phyloP scores from a whole-genome alignment of 2,888 invertebrate genomes.

The Xestoiulus laeticollis region DNA sequence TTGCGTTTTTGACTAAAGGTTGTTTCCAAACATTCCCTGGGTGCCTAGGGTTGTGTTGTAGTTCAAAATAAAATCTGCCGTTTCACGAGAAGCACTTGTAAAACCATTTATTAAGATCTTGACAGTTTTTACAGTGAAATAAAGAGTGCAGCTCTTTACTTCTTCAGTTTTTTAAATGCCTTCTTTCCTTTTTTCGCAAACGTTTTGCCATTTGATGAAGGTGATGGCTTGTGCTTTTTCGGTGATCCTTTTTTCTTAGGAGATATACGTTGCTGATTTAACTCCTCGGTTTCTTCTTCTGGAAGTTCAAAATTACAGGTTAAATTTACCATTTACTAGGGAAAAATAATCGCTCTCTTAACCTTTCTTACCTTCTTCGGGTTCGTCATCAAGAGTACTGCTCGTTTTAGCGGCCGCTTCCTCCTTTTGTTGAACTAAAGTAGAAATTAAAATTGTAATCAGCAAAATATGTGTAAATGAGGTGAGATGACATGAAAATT shows the following conservation, averaged over 20 bases:
- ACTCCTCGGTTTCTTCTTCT: not conserved
- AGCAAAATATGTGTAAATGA: not conserved
- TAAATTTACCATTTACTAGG: not conserved
- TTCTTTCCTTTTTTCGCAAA: not conserved
- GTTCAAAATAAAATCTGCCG: conserved; percentile 12
- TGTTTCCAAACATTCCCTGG: not conserved
- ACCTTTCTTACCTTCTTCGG: not conserved
- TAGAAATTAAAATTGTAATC: not conserved
- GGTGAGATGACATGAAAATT: not conserved
- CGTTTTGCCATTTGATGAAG: not conserved
- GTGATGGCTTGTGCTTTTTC: not conserved
- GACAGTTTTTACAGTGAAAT: not conserved
- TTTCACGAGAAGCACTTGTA: not conserved
- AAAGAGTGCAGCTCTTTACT: not conserved
- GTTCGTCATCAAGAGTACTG: not conserved
- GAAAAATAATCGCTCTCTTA: not conserved
- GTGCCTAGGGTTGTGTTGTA: not conserved
- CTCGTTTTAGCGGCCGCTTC: not conserved
- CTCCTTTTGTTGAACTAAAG: not conserved
- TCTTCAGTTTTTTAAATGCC: not conserved
- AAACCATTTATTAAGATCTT: not conserved
- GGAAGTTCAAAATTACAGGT: not conserved
- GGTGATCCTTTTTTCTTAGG: not conserved
- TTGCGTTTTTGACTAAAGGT: not conserved
- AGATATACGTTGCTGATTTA: not conserved